Evolutionary conservation across 2,888 invertebrate species (phyloP).

Genomic region (Lypha dubia): DNA sequence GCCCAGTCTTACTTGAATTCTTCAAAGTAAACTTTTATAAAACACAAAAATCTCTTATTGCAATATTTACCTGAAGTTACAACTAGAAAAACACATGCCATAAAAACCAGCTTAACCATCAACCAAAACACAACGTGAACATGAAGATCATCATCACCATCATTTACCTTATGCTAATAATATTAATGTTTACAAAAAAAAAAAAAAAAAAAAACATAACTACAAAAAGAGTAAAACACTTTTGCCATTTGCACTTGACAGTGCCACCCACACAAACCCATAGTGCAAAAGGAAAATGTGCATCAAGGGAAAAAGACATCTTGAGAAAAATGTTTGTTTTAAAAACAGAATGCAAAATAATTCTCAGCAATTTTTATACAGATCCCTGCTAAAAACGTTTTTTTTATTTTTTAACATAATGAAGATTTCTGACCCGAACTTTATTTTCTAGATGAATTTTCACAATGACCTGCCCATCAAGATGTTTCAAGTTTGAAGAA

Average conservation of each 20-base stretch:
- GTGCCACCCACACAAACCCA: background rate
- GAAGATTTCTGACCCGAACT: background rate
- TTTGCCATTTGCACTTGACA: background rate
- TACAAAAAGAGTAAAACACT: conserved; percentile 2
- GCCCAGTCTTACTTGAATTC: background rate
- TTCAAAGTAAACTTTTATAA: background rate
- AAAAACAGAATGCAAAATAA: background rate
- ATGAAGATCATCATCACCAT: conserved; percentile 60
- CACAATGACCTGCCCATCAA: background rate
- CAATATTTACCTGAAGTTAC: conserved; percentile 19
- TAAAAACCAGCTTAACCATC: background rate
- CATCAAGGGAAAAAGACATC: background rate
- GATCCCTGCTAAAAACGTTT: background rate
- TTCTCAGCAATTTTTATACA: background rate
- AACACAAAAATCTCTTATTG: background rate
- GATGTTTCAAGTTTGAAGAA: conserved; percentile 4
- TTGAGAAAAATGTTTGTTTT: background rate
- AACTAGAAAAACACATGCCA: conserved; percentile 9
- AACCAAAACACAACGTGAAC: conserved; percentile 50
- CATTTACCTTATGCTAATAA: conserved; percentile 61
- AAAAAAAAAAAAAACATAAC: conserved; percentile 2
- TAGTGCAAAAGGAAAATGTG: background rate
- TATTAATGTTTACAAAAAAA: too few species aligned
- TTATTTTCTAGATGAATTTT: background rate
- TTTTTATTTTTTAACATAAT: background rate